Conservation (phyloP, 35 echinoderm and acorn worm genomes). For the Apostichopus japonicus region DNA sequence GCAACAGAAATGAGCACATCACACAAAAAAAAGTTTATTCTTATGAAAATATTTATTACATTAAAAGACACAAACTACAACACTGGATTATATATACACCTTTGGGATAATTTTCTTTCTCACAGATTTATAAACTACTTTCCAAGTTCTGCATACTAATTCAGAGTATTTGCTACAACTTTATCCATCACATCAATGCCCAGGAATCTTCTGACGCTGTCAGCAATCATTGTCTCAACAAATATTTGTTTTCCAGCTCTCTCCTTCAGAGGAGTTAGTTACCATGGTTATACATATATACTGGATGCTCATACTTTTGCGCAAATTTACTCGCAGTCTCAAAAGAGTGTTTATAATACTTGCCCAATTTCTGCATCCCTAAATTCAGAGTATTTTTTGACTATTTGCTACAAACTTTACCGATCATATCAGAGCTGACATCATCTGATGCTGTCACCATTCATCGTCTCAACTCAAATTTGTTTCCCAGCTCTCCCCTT, state of each 20-base stretch:
- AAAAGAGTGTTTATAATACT: too few species aligned
- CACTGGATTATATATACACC: too few species aligned
- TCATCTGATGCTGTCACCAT: conserved; percentile 2
- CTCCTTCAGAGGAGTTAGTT: conserved; percentile 6
- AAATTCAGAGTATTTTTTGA: not conserved
- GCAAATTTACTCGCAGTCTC: too few species aligned
- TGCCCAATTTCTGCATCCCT: not conserved
- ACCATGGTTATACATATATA: not conserved
- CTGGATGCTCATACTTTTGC: too few species aligned
- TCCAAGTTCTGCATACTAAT: not conserved
- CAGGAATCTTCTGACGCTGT: conserved; percentile 3
- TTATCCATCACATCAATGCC: not conserved
- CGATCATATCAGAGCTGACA: not conserved
- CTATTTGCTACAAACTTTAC: not conserved
- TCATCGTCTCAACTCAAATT: conserved; percentile 15
- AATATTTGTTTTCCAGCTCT: not conserved
- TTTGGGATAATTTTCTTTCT: too few species aligned
- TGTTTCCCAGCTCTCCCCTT: not conserved
- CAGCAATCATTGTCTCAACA: conserved; percentile 22
- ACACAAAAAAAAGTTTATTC: too few species aligned
- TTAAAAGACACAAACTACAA: too few species aligned
- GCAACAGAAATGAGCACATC: too few species aligned
- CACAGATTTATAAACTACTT: too few species aligned
- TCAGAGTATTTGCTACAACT: not conserved
- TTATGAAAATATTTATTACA: too few species aligned